Percentiles rank a stretch among this genome's conserved stretches.
These are phyloP conservation scores for Ptyas mucosa DNA, from an alignment of 2,113 vertebrate genomes.

Conservation along the genomic window DNA sequence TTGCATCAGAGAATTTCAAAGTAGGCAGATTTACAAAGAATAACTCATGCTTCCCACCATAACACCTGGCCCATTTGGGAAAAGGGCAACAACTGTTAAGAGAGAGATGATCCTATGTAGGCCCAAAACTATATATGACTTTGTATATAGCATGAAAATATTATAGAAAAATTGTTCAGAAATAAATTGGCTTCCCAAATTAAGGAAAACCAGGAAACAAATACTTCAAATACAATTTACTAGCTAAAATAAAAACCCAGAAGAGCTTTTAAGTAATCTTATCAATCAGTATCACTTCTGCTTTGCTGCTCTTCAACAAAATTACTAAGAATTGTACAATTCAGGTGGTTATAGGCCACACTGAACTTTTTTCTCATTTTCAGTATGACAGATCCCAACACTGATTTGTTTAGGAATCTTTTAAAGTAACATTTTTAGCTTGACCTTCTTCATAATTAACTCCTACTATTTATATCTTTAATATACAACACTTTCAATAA, in stretches of 20 bases:
- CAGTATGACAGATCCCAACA: not conserved
- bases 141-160: conserved; percentile 29
- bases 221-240: not conserved
- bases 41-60: not conserved
- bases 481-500: not conserved
- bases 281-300: not conserved
- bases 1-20: not conserved
- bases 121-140: not conserved
- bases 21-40: not conserved
- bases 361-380: not conserved
- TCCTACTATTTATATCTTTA: not conserved
- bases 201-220: conserved; percentile 14
- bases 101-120: no score
- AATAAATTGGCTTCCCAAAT: conserved; percentile 37
- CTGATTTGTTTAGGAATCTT: not conserved
- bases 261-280: not conserved
- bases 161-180: conserved; percentile 37
- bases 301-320: not conserved
- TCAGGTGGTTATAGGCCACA: not conserved
- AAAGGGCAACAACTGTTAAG: not conserved
- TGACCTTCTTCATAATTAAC: not conserved
- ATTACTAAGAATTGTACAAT: not conserved
- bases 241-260: not conserved
- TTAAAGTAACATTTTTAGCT: not conserved
- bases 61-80: not conserved